Conservation (phyloP, 1,140 invertebrate species). For the Trypoxylus dichotomus region DNA sequence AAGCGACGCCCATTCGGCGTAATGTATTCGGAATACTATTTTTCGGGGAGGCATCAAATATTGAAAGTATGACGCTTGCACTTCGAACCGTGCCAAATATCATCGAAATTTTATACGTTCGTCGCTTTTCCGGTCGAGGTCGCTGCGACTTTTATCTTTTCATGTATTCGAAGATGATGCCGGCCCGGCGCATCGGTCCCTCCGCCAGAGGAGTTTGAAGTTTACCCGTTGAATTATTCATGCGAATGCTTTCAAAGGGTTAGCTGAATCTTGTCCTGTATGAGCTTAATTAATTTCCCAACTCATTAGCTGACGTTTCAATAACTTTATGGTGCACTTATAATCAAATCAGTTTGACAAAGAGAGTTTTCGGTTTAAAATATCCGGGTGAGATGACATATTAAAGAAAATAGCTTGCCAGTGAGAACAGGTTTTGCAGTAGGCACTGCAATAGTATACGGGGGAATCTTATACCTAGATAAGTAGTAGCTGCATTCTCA, state of each 20-base stretch:
- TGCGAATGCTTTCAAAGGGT: not conserved
- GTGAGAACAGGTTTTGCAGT: too few relatives aligned
- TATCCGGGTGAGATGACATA: too few relatives aligned
- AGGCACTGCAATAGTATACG: too few relatives aligned
- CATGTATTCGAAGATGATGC: not conserved
- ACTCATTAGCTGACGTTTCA: not conserved
- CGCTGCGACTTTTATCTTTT: not conserved
- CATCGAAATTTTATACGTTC: not conserved
- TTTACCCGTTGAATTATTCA: constrained; percentile 2
- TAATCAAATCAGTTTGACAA: not conserved
- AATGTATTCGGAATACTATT: not conserved
- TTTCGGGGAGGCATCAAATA: not conserved
- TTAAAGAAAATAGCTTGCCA: too few relatives aligned
- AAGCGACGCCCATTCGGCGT: not conserved
- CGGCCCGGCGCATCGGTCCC: not conserved
- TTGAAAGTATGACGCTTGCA: not conserved
- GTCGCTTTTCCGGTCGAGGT: not conserved
- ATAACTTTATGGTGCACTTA: not conserved
- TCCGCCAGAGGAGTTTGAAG: not conserved
- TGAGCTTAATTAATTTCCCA: not conserved
- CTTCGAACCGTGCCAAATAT: not conserved
- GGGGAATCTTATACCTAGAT: too few relatives aligned
- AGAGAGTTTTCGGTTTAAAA: too few relatives aligned
- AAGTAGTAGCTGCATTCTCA: too few relatives aligned
- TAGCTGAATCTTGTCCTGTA: not conserved